Base-by-base conservation (phyloP, 2,113 vertebrate species). In the Castor canadensis region DNA sequence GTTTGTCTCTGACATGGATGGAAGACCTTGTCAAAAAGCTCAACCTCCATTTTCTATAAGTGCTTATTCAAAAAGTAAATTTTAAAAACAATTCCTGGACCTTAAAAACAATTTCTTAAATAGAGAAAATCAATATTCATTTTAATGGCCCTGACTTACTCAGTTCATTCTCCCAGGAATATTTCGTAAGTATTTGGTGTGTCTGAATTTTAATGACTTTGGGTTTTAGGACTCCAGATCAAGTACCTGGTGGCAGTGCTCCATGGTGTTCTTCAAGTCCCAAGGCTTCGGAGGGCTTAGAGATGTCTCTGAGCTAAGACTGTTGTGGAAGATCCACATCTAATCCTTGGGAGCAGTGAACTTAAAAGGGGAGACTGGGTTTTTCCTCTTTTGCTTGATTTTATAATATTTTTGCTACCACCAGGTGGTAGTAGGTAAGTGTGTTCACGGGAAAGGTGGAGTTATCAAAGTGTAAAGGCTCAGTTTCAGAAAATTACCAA, bases 371-470 rank as follows among this genome's bases (percentile, higher is more conserved):
- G 5, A 26, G 24, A 19, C 9, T 84, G 60, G 30, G 10, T 32
- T 69, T 45, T 76, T 62, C 15, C n/a, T 40, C 16, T 56, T 79
- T 85, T 43, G 26, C 82, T 91, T 30, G 45, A 45, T 40, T 92
- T 87, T 94, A 54, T 73, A 93, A 69, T 94, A 79, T 75, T 95
- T 94, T 95, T 95, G 73, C 47, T 83, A 95, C 91, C 89, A 96
- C 85, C 88, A 96, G 93, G 91, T 94, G 91, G 95, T 97, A 85
- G 95, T 45, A 90, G 75, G 90, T 84, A 73, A 67, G 83, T 81
- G 15, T n/a, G 60, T 76, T 64, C 19, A 45, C 17, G 11, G 92
- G 43, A 87, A 84, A 81, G 77, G 60, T 38, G 12, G 52, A 66
- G 32, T 56, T 67, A 94, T 8, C 35, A 35, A 67, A 83, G 43